Evolutionary conservation across 2,888 invertebrate genomes (phyloP), one percentile per base, ranked within the genome.

Genomic region (Clostera curtula): DNA sequence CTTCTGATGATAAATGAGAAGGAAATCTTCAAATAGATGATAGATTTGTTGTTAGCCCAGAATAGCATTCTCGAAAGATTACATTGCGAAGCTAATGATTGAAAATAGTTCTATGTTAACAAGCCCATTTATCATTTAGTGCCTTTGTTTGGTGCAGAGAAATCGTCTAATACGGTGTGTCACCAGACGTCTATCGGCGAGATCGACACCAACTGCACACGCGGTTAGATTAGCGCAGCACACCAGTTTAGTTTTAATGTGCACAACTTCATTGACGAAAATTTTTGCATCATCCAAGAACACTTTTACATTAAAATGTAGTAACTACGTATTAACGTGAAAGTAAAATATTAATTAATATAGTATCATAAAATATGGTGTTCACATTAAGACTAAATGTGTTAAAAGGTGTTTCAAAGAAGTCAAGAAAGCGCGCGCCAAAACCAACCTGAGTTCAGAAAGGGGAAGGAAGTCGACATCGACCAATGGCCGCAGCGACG

Each of bases 391-490:
- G n/a, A n/a, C n/a, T n/a, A n/a, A n/a, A n/a, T n/a, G n/a, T 32
- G 28, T 16, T 17, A 29, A 25, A 27, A 23, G 19, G 18, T 18
- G 30, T 34, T 25, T 12, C 18, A 26, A 27, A 23, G 12, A n/a
- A n/a, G n/a, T n/a, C n/a, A n/a, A n/a, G n/a, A n/a, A n/a, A n/a
- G n/a, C n/a, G n/a, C n/a, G n/a, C 7, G 31, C 10, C 32, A 24
- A 27, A 25, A 58, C 80, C 86, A 86, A 96, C 96, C 96, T 96
- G 83, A 97, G 90, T 82, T 97, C 96, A 45, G 94, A 90, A 48
- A 96, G 88, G 39, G 97, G 97, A 61, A 98, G 88, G 86, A 98
- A 97, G 82, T 97, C 96, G 40, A 95, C 90, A 77, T 97, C 95
- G 61, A 97, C 88, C 43, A 99, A 88, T 53, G 92, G 93, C 76